Base-by-base conservation (phyloP, 2,113 vertebrate species). In the Syngnathus floridae region DNA sequence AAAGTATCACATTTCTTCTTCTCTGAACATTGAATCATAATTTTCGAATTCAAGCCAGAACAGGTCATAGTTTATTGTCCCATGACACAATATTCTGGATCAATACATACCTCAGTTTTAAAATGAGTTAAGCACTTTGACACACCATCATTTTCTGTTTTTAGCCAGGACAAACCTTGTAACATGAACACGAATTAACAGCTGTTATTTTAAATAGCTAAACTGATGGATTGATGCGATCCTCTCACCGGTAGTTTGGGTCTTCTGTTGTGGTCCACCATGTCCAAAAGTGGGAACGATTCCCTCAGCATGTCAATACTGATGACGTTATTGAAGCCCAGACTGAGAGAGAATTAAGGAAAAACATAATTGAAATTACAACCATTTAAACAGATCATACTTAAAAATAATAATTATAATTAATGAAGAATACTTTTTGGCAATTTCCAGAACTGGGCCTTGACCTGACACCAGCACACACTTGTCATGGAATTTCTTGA, bases 401-500 rank as follows among this genome's bases (percentile, higher is more conserved):
- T 22, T 2, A 49, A 38, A 64, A 68, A 46, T 12, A 1, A 63
- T 49, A 52, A 64, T 64, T 14, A n/a, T 2, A 54, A 35, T 21
- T 1, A 70, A 51, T 36, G 45, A 58, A 90, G 86, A 87, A 92
- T 95, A 95, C 94, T 94, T 91, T 85, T 90, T 91, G 67, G 94
- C 93, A 62, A 96, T 96, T 71, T 95, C 95, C 75, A 95, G 87
- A 56, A 96, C 89, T 0, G 95, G 94, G 12, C 95, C 95, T 84
- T 96, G 95, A 74, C 94, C 95, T 4, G 95, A 96, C 0, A 96
- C 93, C 60, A 96, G 84, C 19, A 96, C 94, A 81, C 92, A 92
- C 84, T 94, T 96, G 26, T 95, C 89, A 62, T 95, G 94, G 10
- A 92, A 95, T 69, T 82, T 91, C 72, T 86, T 94, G 74, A 95